Base-by-base conservation (phyloP, 2,797 vertebrate species). In the Myotis vivesi region DNA sequence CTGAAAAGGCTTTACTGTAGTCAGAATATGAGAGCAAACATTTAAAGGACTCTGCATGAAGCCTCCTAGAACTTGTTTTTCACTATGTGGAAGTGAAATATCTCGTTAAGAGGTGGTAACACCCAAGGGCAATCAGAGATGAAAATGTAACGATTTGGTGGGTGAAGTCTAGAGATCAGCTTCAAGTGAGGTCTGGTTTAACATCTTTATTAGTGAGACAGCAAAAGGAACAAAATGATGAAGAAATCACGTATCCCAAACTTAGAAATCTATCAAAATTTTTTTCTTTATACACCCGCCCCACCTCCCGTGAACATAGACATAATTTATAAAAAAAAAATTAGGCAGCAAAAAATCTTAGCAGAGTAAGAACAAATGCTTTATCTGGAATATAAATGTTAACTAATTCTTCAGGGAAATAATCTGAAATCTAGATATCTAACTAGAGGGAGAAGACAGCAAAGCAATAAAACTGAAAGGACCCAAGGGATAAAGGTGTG, bases 171-270 rank as follows among this genome's bases (percentile, higher is more conserved):
- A 73, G 97, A 95, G 97, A 97, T 95, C 95, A 30, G 82, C 4
- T 33, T 97, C 95, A 95, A 98, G 91, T 17, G 2, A 87, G n/a
- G 59, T 95, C 96, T 95, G 92, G 96, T 96, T 98, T 97, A 97
- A 97, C 96, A 89, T 97, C 98, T 95, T 97, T 97, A 96, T 98
- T 98, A 98, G 97, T 94, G 88, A 86, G 59, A 69, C n/a, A 73
- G 92, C 51, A n/a, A 53, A 69, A 23, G 72, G 66, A 85, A 87
- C n/a, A 89, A 79, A 93, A 87, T 5, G 2, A 71, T 69, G 44
- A 72, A 82, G 55, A 93, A 71, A 83, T 92, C 68, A 19, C 5
- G 1, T 55, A 62, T 76, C 19, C 62, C 6, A 49, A 51, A 22
- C 55, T 30, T 71, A 81, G 36, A 77, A 92, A 77, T 20, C 44